Evolutionary conservation across 2,113 vertebrate species (phyloP).

Genomic region (Callospermophilus lateralis): DNA sequence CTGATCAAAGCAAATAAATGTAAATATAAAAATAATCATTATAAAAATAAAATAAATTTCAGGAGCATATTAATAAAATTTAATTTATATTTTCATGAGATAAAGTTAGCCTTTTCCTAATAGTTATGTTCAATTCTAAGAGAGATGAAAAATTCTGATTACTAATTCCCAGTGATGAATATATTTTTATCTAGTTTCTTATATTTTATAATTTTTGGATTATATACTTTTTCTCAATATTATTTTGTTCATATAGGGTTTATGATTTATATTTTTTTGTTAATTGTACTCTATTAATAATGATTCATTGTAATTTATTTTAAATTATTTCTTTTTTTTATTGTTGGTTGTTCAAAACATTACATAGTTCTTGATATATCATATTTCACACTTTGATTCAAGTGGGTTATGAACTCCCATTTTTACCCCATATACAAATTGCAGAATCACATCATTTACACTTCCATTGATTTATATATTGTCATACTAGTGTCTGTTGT

Average conservation of each 20-base stretch:
- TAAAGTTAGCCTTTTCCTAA: background rate
- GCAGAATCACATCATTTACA: too few species aligned
- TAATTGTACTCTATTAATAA: background rate
- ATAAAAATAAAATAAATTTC: too few species aligned
- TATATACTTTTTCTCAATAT: background rate
- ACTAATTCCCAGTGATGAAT: background rate
- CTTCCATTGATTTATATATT: too few species aligned
- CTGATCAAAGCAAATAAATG: too few species aligned
- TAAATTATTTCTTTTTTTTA: background rate
- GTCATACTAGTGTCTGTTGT: too few species aligned
- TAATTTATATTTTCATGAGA: background rate
- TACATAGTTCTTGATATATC: too few species aligned
- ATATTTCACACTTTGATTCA: too few species aligned
- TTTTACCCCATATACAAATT: too few species aligned
- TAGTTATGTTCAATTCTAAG: background rate
- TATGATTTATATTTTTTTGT: background rate
- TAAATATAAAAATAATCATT: too few species aligned
- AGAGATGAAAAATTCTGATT: constrained; percentile 1
- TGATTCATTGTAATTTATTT: background rate
- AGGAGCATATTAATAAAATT: background rate
- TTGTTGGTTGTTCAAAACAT: too few species aligned
- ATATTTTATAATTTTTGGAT: background rate
- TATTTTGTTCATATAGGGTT: background rate
- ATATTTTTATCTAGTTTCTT: constrained; percentile 35
- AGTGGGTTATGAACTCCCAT: too few species aligned